Conservation (phyloP, 2,888 invertebrate genomes). For the Polyommatus icarus region DNA sequence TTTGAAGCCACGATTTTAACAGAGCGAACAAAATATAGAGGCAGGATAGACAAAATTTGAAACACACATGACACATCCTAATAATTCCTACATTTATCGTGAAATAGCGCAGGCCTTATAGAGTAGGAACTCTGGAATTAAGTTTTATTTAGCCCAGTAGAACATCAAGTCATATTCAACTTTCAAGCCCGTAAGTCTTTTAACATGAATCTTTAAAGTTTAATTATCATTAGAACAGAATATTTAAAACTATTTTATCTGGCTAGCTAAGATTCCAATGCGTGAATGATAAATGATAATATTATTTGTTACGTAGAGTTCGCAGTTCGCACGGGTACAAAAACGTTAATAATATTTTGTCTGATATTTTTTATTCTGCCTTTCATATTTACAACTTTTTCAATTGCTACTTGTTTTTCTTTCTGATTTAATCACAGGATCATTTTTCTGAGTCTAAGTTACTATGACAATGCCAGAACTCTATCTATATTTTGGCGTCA, state of each 20-base stretch:
- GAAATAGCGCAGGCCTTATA: too few relatives aligned
- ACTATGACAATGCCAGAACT: neutral
- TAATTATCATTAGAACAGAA: too few relatives aligned
- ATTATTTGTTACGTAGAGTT: neutral
- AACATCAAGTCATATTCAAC: too few relatives aligned
- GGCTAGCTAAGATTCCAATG: neutral
- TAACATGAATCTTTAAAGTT: too few relatives aligned
- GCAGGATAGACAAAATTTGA: too few relatives aligned
- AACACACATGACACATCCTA: too few relatives aligned
- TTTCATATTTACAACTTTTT: neutral
- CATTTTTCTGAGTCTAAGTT: too few relatives aligned
- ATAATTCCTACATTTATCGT: too few relatives aligned
- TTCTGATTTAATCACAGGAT: neutral
- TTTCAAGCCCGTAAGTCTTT: too few relatives aligned
- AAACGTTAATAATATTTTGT: neutral
- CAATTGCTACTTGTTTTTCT: neutral
- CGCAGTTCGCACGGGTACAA: neutral
- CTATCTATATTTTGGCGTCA: neutral
- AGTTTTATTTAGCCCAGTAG: too few relatives aligned
- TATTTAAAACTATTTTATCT: neutral
- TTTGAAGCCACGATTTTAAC: neutral
- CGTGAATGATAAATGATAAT: neutral
- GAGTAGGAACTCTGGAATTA: too few relatives aligned
- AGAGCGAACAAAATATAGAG: neutral
- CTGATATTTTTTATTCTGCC: neutral